Conservation (phyloP, 1,140 invertebrate species). For the Rhagoletis zephyria region DNA sequence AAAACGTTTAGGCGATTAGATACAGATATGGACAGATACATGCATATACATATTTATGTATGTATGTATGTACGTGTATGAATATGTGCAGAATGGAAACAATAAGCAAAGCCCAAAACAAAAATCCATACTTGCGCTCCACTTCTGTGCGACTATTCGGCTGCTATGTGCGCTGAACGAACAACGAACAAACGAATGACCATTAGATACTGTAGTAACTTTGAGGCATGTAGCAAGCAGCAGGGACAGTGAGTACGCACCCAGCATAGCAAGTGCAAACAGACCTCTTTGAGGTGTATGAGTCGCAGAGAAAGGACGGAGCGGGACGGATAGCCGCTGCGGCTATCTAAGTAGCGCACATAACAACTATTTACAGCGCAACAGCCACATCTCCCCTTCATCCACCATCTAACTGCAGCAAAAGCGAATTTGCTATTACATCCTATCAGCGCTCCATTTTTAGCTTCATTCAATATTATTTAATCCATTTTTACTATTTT, state of each 20-base stretch:
- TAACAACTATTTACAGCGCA: neutral
- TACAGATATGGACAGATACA: neutral
- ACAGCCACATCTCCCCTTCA: neutral
- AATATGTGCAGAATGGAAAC: too few relatives aligned
- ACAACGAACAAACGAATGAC: too few relatives aligned
- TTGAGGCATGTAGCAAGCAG: neutral
- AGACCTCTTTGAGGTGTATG: neutral
- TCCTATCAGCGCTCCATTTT: neutral
- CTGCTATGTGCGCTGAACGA: neutral
- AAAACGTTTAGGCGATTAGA: conserved; percentile 43
- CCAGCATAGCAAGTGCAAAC: neutral
- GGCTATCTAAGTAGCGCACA: neutral
- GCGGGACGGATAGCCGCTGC: neutral
- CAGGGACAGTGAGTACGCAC: neutral
- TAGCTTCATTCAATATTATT: conserved; percentile 5
- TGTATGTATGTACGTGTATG: too few relatives aligned
- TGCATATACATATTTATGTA: neutral
- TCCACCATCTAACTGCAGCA: neutral
- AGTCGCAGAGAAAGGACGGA: too few relatives aligned
- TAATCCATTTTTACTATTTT: conserved; percentile 16
- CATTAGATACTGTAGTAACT: neutral
- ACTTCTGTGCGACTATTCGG: neutral
- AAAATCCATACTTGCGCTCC: too few relatives aligned
- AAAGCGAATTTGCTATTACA: too few relatives aligned
- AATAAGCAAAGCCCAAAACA: too few relatives aligned